These are phyloP conservation scores for Brachyhypopomus gauderio DNA, from an alignment of 2,113 vertebrate species.

Conservation along the genomic window DNA sequence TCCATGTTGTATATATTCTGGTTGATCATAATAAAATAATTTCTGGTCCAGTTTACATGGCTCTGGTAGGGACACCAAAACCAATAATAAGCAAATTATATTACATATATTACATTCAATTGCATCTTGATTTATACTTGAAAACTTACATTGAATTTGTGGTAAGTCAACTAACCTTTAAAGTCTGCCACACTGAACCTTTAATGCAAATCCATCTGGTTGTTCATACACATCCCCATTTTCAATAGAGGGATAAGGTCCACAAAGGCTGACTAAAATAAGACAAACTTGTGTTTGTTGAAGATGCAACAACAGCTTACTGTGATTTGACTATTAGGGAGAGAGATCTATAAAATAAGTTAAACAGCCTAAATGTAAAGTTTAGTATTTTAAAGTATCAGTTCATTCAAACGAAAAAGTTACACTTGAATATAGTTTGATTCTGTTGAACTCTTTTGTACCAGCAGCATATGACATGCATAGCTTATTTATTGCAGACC, in stretches of 20 bases:
- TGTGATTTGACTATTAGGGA: no score
- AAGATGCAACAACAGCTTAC: background rate
- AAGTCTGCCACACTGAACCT: background rate
- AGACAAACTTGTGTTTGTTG: background rate
- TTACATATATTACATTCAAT: no score
- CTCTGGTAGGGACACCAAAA: background rate
- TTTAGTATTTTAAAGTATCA: no score
- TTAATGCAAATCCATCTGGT: background rate
- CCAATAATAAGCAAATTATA: background rate
- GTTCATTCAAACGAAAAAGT: no score
- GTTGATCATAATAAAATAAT: background rate
- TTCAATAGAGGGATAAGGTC: background rate
- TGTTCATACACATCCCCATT: background rate
- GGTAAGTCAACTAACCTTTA: background rate
- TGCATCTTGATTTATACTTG: background rate
- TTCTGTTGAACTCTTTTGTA: no score
- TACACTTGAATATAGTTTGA: no score
- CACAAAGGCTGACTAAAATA: background rate
- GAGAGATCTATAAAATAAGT: no score
- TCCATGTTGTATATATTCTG: background rate
- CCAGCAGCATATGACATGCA: no score
- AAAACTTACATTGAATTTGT: background rate
- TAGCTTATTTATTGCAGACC: no score
- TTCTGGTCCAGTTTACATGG: constrained; percentile 13
- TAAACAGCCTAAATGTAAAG: no score